Percentiles rank a stretch among this genome's conserved stretches.
These are phyloP conservation scores for Lates japonicus DNA, from an alignment of 2,797 vertebrate genomes.

Conservation along the genomic window DNA sequence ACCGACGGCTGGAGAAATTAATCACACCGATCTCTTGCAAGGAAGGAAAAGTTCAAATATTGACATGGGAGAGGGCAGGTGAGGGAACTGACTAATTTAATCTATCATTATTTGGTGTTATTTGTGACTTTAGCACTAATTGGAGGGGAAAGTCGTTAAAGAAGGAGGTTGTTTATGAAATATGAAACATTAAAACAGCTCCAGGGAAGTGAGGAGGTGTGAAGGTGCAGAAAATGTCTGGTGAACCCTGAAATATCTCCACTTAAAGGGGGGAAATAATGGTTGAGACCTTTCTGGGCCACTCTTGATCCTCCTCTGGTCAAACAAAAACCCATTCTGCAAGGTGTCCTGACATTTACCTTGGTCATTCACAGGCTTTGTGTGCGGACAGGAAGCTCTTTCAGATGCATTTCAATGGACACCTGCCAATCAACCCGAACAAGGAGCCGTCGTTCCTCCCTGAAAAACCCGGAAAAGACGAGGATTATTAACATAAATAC, in stretches of 20 bases:
- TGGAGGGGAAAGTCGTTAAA: conserved; percentile 17
- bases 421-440: conserved; percentile 65
- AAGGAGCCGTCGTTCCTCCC: conserved; percentile 13
- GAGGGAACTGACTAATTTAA: not conserved
- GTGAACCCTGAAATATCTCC: conserved; percentile 14
- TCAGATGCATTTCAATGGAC: conserved; percentile 50
- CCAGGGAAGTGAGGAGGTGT: not conserved
- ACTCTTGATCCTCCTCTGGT: conserved; percentile 31
- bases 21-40: conserved; percentile 92
- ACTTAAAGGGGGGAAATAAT: conserved; percentile 35
- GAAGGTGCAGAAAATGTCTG: not conserved
- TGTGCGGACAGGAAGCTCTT: conserved; percentile 65
- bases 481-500: not conserved
- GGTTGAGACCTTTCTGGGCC: conserved; percentile 49
- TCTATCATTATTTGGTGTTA: conserved; percentile 19
- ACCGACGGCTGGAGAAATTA: conserved; percentile 89
- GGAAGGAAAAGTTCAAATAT: conserved; percentile 58
- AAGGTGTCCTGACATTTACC: conserved; percentile 75
- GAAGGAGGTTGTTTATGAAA: conserved; percentile 5
- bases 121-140: conserved; percentile 25
- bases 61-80: conserved; percentile 27
- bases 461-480: not conserved
- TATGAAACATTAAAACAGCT: not conserved
- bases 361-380: conserved; percentile 45
- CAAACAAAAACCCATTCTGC: conserved; percentile 50